Conservation (phyloP, 2,797 vertebrate species). For the Sebastes steindachneri region DNA sequence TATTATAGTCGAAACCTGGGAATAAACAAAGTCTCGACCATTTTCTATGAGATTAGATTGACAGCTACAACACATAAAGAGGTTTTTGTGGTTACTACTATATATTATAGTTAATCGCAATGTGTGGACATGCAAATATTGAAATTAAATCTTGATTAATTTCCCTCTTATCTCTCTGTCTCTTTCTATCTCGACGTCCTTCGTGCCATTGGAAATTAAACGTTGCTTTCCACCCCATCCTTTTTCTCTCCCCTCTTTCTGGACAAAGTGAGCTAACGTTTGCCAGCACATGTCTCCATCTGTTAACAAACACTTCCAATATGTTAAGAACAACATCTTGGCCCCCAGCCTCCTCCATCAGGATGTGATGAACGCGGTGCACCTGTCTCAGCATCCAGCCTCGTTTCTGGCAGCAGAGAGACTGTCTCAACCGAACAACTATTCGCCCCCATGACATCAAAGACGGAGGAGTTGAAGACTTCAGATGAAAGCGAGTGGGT, state of each 20-base stretch:
- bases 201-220: conserved; percentile 65
- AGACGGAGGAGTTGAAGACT: conserved; percentile 50
- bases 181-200: conserved; percentile 18
- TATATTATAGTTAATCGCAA: background rate
- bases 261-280: conserved; percentile 67
- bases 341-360: conserved; percentile 66
- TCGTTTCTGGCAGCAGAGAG: conserved; percentile 70
- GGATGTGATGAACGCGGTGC: conserved; percentile 76
- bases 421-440: conserved; percentile 68
- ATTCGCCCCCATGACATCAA: conserved; percentile 70
- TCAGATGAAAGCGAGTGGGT: conserved; percentile 57
- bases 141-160: conserved; percentile 19
- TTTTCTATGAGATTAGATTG: conserved; percentile 49
- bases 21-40: conserved; percentile 60
- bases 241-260: conserved; percentile 41
- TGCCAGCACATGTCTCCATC: conserved; percentile 77
- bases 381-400: conserved; percentile 77
- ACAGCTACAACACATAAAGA: conserved; percentile 20
- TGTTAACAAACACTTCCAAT: conserved; percentile 79
- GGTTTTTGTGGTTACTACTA: background rate
- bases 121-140: background rate
- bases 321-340: conserved; percentile 80
- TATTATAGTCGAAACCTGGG: conserved; percentile 57
- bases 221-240: conserved; percentile 30
- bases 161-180: conserved; percentile 9